Base-by-base conservation (phyloP, 2,113 vertebrate species). In the Turdus rufiventris region DNA sequence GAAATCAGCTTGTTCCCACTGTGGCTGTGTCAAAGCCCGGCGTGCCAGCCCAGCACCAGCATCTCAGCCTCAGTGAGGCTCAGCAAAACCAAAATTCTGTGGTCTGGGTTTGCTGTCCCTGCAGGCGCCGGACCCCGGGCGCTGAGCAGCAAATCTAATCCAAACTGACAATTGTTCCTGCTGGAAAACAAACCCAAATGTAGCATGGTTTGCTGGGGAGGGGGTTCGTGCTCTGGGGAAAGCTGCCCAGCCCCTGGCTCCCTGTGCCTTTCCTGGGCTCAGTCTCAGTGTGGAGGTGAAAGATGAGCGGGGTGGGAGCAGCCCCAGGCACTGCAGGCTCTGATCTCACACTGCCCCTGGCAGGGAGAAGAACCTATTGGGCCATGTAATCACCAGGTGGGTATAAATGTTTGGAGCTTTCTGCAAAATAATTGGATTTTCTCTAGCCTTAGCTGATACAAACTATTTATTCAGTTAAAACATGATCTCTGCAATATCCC, bases 361-460 rank as follows among this genome's bases (percentile, higher is more conserved):
- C 95, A 93, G 38, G 81, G 66, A 78, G 96, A 81, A 42, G 50
- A 95, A 96, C 91, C 94, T 62, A 15, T 56, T 96, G 95, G 96
- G 88, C 95, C 91, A 29, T 96, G 76, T 92, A 90, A 96, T 58
- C 91, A 89, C 85, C 62, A 74, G 98, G 97, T 98, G 97, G 98
- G 98, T 98, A 84, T 28, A 85, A 95, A 78, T 31, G 61, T 78
- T 95, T 60, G 89, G 96, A 97, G 89, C 71, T 85, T 93, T 62
- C 91, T 93, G 88, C 73, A 63, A 19, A 78, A 54, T 62, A 72
- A 84, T 94, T 94, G 85, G 72, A 40, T 93, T 92, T 95, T 47
- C 76, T 89, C 62, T 56, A 76, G 87, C 42, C 56, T 62, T 70
- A 50, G 79, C 71, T 70, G 62, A 62, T 56, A 83, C 88, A 70